Base-by-base conservation (phyloP, 2,888 invertebrate species). In the Clivina fossor region DNA sequence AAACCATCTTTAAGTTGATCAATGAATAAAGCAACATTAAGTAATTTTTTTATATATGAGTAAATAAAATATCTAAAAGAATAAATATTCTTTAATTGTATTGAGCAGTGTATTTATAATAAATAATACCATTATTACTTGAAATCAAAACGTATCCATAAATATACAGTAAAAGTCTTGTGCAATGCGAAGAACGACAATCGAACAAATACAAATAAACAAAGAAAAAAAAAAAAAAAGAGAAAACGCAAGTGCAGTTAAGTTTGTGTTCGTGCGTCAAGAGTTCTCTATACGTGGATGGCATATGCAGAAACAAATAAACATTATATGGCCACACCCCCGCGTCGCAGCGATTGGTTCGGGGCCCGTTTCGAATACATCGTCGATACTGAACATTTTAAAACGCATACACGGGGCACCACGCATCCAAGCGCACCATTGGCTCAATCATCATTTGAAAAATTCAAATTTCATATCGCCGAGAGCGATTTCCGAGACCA, bases 271-370 rank as follows among this genome's bases (percentile, higher is more conserved):
- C 40, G n/a, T 19, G 22, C 22, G 51, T 51, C 43, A 51, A 51
- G 50, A 51, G n/a, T n/a, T n/a, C n/a, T n/a, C n/a, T n/a, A n/a
- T 55, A 55, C 55, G 55, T 55, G 55, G 55, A 55, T 55, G 47
- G 55, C 55, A 55, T 55, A 55, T 55, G 55, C 55, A 55, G 38
- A 55, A 55, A 55, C 55, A 55, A 55, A 55, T 54, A 47, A 55
- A 55, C 55, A 47, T 47, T n/a, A n/a, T n/a, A n/a, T n/a, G 26
- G 47, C 55, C 55, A 55, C 55, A 55, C 55, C 55, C 55, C 47
- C 47, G 55, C 47, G 38, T 26, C 40, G n/a, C n/a, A n/a, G 55
- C 40, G 55, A 55, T 55, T 55, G 55, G 55, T 24, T 47, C 30
- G 18, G 30, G 30, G 33, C 38, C 47, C 32, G 40, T 37, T 47